Base-by-base conservation (phyloP, 2,797 vertebrate species). In the Centroberyx gerrardi region DNA sequence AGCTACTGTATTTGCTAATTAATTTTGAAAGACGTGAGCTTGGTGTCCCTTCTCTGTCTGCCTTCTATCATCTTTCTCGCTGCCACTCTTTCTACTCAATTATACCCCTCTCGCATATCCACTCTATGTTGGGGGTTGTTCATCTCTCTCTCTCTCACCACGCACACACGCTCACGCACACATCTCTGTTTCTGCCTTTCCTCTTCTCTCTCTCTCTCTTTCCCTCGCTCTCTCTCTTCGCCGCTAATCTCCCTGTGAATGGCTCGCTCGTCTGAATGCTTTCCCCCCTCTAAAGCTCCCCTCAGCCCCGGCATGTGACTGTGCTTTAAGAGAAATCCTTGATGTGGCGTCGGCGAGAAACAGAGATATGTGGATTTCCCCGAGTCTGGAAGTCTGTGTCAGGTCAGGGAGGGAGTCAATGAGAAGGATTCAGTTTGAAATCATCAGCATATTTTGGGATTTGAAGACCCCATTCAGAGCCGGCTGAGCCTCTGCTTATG, bases 371-470 rank as follows among this genome's bases (percentile, higher is more conserved):
- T 94, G 93, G 93, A 94, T 94, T 94, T 93, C 85, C 80, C 71
- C n/a, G 1, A 91, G 90, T 81, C 87, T 87, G 85, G 74, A 90
- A 92, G 89, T 88, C 86, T 90, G 85, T 90, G 85, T 92, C 91
- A 85, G 94, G 94, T 94, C 92, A 94, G 83, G 84, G 78, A 86
- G 82, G 82, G 85, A 93, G 92, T 88, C 88, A 84, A 54, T 77
- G 85, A 84, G 82, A 75, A 80, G 79, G 84, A 86, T 88, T 76
- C 62, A 79, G 81, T 93, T 91, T 93, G 87, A 93, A 90, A 87
- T 92, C 90, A 93, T 93, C 93, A 94, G 92, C 93, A 94, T 93
- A 94, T 94, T 94, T 93, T 90, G 84, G 93, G 93, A 93, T 93
- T 94, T 93, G 78, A 85, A 59, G 78, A 85, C 68, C 79, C 74